Conservation (phyloP, 1,140 invertebrate genomes). For the Trinorchestia longiramus region DNA sequence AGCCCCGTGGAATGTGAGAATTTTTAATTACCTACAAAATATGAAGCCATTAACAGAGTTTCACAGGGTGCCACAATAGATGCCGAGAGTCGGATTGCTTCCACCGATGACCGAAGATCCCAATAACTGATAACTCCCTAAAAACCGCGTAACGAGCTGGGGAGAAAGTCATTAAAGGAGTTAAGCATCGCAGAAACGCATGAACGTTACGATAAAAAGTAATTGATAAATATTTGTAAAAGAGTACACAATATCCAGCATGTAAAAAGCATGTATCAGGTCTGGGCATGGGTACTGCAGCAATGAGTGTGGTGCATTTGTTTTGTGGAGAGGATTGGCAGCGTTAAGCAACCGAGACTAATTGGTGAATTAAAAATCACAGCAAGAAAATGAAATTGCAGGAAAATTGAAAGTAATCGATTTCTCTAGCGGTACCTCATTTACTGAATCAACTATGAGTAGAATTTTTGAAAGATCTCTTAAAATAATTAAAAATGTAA, state of each 20-base stretch:
- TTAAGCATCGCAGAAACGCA: constrained; percentile 22
- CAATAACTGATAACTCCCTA: constrained; percentile 41
- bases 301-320: neutral
- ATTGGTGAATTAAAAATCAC: neutral
- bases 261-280: neutral
- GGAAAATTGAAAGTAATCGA: neutral
- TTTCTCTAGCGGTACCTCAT: neutral
- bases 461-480: neutral
- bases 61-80: constrained; percentile 27
- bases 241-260: neutral
- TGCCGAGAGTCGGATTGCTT: constrained; percentile 51
- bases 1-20: constrained; percentile 47
- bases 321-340: neutral
- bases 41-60: constrained; percentile 43
- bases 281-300: neutral
- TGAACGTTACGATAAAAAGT: constrained; percentile 16
- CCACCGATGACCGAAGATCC: constrained; percentile 22
- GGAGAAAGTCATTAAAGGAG: constrained; percentile 49
- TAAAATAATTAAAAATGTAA: neutral
- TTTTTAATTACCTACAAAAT: constrained; percentile 52
- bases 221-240: constrained; percentile 46
- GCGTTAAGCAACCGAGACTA: neutral
- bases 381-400: neutral
- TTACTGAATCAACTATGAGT: neutral
- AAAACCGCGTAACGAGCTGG: constrained; percentile 39